These are phyloP conservation scores for Pantherophis vulpinus DNA, from an alignment of 2,797 vertebrate species.

Conservation along the genomic window DNA sequence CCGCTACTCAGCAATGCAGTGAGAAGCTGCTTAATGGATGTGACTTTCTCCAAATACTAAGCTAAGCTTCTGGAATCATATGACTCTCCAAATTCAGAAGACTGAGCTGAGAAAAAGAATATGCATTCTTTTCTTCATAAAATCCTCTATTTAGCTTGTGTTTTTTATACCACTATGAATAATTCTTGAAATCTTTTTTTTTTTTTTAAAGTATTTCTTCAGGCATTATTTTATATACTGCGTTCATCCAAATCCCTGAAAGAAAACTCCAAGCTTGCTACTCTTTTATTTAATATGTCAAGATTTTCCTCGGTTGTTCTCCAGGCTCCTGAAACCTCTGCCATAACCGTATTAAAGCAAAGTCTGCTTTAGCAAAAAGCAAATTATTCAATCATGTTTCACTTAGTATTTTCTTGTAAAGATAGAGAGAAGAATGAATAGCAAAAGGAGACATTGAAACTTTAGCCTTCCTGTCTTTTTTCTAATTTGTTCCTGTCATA, in stretches of 20 bases:
- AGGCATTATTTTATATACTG: background rate
- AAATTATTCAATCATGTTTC: background rate
- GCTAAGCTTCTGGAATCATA: background rate
- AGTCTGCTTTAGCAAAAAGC: background rate
- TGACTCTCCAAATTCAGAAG: background rate
- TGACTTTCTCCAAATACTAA: background rate
- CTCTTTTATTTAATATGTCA: background rate
- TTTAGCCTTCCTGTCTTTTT: background rate
- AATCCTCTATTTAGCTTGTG: background rate
- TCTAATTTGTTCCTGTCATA: background rate
- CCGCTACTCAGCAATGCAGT: constrained; percentile 11
- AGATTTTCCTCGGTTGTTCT: background rate
- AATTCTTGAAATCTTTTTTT: background rate
- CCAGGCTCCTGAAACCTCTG: background rate
- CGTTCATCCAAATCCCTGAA: background rate
- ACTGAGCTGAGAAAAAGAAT: background rate
- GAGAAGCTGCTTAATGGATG: background rate
- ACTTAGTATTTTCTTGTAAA: background rate
- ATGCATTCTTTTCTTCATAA: background rate
- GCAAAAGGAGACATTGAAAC: background rate
- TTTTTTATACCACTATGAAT: background rate
- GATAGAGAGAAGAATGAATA: background rate
- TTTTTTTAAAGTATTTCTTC: background rate
- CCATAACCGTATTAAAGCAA: background rate
- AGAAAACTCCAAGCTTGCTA: background rate